Percentiles rank a stretch among this genome's conserved stretches.
These are phyloP conservation scores for Vombatus ursinus DNA, from an alignment of 2,113 vertebrate genomes.

Conservation along the genomic window DNA sequence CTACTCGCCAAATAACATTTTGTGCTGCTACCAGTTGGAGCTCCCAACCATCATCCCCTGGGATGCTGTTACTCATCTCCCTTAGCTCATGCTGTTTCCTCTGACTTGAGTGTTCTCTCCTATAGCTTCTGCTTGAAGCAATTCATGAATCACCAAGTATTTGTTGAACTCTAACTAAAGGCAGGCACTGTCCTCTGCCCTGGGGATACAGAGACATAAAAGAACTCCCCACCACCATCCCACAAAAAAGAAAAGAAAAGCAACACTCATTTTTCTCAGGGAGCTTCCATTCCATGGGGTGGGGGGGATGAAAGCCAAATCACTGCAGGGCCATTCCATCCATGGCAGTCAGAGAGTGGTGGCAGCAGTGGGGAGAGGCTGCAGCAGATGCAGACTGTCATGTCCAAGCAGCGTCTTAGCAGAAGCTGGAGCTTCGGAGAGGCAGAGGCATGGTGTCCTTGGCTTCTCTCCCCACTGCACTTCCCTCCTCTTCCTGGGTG, in stretches of 20 bases:
- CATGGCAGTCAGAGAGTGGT: neutral
- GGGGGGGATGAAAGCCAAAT: neutral
- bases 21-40: neutral
- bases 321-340: neutral
- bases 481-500: neutral
- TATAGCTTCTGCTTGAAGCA: neutral
- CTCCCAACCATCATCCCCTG: neutral
- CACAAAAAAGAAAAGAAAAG: too few species aligned
- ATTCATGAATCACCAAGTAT: neutral
- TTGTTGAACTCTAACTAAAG: neutral
- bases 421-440: too few species aligned
- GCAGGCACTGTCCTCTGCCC: neutral
- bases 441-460: too few species aligned
- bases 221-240: too few species aligned
- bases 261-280: neutral
- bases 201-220: neutral
- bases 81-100: neutral
- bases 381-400: too few species aligned
- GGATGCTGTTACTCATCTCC: neutral
- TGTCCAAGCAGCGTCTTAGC: too few species aligned
- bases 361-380: too few species aligned
- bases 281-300: neutral
- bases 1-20: neutral
- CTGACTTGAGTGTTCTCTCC: neutral
- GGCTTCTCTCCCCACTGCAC: too few species aligned